phyloP scores from a whole-genome alignment of 2,888 invertebrate species.

The Ditylenchus weischeri region DNA sequence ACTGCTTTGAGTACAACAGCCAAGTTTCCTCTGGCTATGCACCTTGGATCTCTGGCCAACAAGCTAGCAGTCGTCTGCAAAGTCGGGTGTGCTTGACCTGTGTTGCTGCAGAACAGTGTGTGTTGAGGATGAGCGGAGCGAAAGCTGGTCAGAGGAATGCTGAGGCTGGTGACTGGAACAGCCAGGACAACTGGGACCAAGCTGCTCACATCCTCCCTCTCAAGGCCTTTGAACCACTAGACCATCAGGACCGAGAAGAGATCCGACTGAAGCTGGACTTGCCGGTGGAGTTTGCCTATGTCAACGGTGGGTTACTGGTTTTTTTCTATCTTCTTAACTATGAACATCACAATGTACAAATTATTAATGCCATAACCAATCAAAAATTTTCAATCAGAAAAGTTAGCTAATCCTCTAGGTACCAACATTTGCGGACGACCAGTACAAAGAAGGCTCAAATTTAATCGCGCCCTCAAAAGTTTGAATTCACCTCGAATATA shows the following conservation, averaged over 20 bases:
- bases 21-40: slow-evolving; percentile 27
- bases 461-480: too few relatives aligned
- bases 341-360: too few relatives aligned
- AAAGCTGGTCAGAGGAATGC: slow-evolving; percentile 2
- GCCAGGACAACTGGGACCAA: neutral
- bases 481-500: too few relatives aligned
- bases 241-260: slow-evolving; percentile 10
- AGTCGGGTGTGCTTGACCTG: neutral
- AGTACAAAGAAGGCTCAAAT: too few relatives aligned
- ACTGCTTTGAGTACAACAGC: slow-evolving; percentile 27
- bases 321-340: too few relatives aligned
- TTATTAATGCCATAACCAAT: too few relatives aligned
- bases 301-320: slow-evolving; percentile 16
- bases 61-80: slow-evolving; percentile 15
- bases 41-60: slow-evolving; percentile 14
- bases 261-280: slow-evolving; percentile 16
- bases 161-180: neutral
- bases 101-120: neutral
- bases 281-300: slow-evolving; percentile 25
- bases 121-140: neutral
- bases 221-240: slow-evolving; percentile 19
- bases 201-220: slow-evolving; percentile 13
- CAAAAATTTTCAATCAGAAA: too few relatives aligned
- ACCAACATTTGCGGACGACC: too few relatives aligned
- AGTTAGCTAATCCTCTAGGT: too few relatives aligned